Evolutionary conservation across 2,797 vertebrate species (phyloP), one percentile per base, ranked within the genome.

Genomic region (Brachyalestes nurse): DNA sequence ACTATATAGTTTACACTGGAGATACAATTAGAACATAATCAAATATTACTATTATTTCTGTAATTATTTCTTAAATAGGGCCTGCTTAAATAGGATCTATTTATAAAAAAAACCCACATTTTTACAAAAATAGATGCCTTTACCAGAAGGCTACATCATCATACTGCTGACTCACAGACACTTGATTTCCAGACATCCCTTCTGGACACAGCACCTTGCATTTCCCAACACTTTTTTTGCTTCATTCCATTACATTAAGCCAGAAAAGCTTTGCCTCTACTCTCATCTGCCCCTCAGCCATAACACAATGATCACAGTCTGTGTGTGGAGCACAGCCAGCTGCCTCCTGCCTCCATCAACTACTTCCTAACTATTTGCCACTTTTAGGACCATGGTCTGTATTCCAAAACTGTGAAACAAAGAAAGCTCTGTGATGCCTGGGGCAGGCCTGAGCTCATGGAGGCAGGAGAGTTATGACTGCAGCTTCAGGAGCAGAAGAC

Each of bases 381-480:
- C 55, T 38, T 69, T 79, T 12, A 61, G 78, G 65, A 51, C 49
- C 67, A 57, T 28, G 60, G 65, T 42, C 72, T 34, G 71, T 75
- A 45, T 65, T 76, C 49, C 10, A 40, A 42, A 57, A 64, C 12
- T 21, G 4, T 21, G 53, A 65, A 78, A 84, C 81, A 84, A 81
- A 83, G 79, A 19, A 58, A 49, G 57, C 83, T 78, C 73, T 85
- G 81, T 83, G 38, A 69, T 38, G 61, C 14, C 38, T 61, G 72
- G 5, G 4, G 40, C 77, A 62, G 72, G 65, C 25, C 47, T 16
- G 47, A 45, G 25, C 75, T 57, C 70, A 60, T 67, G 74, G 71
- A 72, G 42, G 75, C 21, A 77, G 72, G 28, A 83, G 51, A 70
- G 82, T 82, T 80, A 60, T 61, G 40, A 34, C 49, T 49, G n/a